These are phyloP conservation scores for Eulemur rubriventer DNA, from an alignment of 2,797 vertebrate species.

Conservation along the genomic window DNA sequence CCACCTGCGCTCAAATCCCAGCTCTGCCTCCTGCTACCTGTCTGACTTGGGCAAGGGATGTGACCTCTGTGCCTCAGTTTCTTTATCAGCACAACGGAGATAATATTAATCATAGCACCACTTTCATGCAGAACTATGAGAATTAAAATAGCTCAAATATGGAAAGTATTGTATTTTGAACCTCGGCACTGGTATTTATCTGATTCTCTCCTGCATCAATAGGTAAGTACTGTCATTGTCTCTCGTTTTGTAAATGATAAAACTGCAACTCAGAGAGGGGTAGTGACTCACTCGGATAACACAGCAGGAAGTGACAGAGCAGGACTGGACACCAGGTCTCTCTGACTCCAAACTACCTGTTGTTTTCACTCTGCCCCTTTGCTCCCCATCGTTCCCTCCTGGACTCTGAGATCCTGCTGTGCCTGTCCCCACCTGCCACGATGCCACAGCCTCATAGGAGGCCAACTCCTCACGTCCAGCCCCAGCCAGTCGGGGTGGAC, in stretches of 20 bases:
- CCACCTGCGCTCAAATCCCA: not conserved
- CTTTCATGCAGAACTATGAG: accelerated
- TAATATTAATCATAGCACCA: accelerated
- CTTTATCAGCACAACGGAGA: not conserved
- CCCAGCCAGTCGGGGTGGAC: constrained; percentile 9
- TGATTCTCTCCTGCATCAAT: accelerated
- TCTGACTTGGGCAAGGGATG: not conserved
- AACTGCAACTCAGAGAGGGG: not conserved
- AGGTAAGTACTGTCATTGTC: accelerated
- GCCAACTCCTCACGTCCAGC: not conserved
- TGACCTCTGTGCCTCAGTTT: not conserved
- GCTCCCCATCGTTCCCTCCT: not conserved
- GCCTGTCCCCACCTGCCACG: not conserved
- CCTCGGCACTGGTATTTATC: accelerated
- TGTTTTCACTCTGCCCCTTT: not conserved
- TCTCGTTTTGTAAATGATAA: not conserved
- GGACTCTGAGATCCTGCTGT: not conserved
- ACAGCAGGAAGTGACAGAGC: not conserved
- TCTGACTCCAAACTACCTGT: not conserved
- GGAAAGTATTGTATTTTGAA: accelerated
- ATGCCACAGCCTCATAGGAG: not conserved
- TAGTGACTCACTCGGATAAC: not conserved
- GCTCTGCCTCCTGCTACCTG: not conserved
- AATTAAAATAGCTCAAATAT: not conserved
- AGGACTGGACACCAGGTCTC: not conserved